Conservation (phyloP, 2,888 invertebrate genomes). For the Trachelus stipa region DNA sequence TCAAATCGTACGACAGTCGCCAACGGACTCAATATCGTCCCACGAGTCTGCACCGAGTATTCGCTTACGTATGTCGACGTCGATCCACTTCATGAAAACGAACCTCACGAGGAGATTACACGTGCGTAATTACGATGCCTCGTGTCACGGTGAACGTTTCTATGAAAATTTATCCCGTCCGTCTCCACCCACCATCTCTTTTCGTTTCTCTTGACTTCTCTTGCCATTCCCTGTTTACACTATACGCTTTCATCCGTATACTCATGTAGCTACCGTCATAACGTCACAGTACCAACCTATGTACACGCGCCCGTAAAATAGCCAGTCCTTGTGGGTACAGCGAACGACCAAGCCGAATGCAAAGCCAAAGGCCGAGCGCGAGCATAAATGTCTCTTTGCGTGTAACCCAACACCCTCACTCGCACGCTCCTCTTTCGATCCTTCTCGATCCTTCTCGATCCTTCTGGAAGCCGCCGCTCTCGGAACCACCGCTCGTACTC, state of each 20-base stretch:
- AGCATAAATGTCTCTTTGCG: slow-evolving; percentile 42
- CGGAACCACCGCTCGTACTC: neutral
- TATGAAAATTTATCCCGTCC: neutral
- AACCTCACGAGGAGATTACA: no score
- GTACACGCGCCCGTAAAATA: neutral
- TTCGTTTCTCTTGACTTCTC: neutral
- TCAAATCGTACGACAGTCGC: neutral
- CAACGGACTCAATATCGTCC: no score
- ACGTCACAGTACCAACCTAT: neutral
- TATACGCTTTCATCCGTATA: neutral
- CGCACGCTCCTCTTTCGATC: slow-evolving; percentile 21
- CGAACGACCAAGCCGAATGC: neutral
- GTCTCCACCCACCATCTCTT: neutral
- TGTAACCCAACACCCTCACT: slow-evolving; percentile 38
- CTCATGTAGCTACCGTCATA: neutral
- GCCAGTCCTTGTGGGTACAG: neutral
- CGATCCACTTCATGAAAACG: neutral
- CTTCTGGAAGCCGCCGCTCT: slow-evolving; percentile 13
- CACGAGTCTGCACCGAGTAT: neutral
- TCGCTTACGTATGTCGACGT: neutral
- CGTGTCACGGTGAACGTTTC: neutral
- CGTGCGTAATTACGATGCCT: neutral
- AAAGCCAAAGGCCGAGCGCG: slow-evolving; percentile 30
- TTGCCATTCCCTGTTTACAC: neutral
- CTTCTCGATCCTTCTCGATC: slow-evolving; percentile 18